Conservation (phyloP, 2,888 invertebrate genomes). For the Apocheima hispidaria region DNA sequence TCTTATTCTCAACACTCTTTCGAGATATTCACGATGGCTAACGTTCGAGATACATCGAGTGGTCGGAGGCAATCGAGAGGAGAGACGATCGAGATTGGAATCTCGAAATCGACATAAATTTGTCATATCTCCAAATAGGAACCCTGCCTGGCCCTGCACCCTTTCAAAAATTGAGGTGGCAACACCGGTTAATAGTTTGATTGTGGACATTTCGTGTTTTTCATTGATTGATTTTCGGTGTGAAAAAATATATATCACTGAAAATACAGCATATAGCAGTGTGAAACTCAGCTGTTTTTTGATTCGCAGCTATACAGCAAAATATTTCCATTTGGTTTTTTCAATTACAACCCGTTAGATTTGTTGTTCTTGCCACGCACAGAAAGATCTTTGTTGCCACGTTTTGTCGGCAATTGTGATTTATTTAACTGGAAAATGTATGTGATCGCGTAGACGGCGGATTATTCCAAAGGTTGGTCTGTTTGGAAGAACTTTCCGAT, state of each 20-base stretch:
- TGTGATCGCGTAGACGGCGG: slow-evolving; percentile 42
- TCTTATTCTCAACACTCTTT: too few relatives aligned
- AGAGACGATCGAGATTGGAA: too few relatives aligned
- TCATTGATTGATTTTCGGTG: background rate
- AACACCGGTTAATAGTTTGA: too few relatives aligned
- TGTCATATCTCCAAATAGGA: too few relatives aligned
- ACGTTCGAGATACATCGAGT: too few relatives aligned
- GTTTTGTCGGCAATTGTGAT: slow-evolving; percentile 59
- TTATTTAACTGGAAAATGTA: slow-evolving; percentile 53
- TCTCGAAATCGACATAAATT: too few relatives aligned
- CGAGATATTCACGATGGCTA: too few relatives aligned
- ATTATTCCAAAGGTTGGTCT: slow-evolving; percentile 32
- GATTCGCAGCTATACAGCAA: background rate
- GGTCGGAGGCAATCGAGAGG: too few relatives aligned
- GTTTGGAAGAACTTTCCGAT: slow-evolving; percentile 37
- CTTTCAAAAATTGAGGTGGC: too few relatives aligned
- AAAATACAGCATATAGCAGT: too few relatives aligned
- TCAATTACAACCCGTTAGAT: slow-evolving; percentile 53
- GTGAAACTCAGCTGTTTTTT: background rate
- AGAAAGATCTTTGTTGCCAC: too few relatives aligned
- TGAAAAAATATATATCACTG: background rate
- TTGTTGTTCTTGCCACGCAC: slow-evolving; percentile 59
- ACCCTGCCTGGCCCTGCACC: too few relatives aligned
- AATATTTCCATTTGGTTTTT: background rate
- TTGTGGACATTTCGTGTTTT: background rate